Conservation (phyloP, 2,797 vertebrate species). For the Caiman crocodilus region DNA sequence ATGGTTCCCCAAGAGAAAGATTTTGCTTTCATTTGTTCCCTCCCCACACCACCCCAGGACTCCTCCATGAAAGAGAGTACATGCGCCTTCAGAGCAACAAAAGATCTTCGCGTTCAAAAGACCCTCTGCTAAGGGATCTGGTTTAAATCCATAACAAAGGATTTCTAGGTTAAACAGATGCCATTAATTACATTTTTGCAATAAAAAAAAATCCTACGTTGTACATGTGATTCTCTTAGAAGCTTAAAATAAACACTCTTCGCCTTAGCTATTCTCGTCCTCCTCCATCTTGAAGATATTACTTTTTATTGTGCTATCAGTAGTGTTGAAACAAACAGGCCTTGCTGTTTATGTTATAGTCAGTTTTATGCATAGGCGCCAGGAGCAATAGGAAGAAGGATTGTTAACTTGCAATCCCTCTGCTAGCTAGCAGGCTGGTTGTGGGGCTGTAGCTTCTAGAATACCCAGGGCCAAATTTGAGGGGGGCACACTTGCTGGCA, state of each 20-base stretch:
- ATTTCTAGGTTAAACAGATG: conserved; percentile 48
- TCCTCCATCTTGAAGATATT: background rate
- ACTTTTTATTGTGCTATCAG: background rate
- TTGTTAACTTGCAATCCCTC: conserved; percentile 4
- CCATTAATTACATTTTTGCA: conserved; percentile 42
- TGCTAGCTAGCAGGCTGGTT: background rate
- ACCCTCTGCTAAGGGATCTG: conserved; percentile 1
- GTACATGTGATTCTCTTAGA: conserved; percentile 36
- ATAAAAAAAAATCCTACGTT: conserved; percentile 13
- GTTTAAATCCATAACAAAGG: conserved; percentile 34
- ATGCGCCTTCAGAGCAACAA: background rate
- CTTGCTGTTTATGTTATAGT: conserved; percentile 3
- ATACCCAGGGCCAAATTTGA: background rate
- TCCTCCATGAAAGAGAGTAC: background rate
- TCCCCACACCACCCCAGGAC: background rate
- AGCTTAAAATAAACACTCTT: conserved; percentile 43
- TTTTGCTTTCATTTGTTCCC: background rate
- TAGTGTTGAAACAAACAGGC: conserved; percentile 10
- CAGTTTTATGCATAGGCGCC: background rate
- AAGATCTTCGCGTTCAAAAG: background rate
- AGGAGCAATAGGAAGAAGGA: background rate
- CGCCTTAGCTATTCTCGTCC: conserved; percentile 13
- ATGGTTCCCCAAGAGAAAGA: background rate
- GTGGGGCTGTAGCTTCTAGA: background rate
- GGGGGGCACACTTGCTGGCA: background rate